A percentile compares a stretch with the other conserved stretches of the same genome.
phyloP scores from a whole-genome alignment of 2,797 vertebrate genomes.

The Spheniscus humboldti region DNA sequence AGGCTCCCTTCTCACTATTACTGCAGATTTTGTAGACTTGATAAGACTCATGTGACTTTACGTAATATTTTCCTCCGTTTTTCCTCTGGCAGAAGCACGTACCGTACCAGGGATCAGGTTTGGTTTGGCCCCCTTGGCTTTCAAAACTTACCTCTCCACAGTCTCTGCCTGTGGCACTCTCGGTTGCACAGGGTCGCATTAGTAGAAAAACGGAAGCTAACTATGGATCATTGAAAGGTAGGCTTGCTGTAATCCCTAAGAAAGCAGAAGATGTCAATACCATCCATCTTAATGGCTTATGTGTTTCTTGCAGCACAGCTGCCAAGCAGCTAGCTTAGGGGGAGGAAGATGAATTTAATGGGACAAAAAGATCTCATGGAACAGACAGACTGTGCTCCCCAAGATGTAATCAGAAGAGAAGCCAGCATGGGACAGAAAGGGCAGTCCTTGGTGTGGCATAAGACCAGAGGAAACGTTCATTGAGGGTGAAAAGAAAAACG shows the following conservation, averaged over 20 bases:
- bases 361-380: not conserved
- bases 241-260: not conserved
- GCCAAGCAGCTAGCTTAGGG: not conserved
- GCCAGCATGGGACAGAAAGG: not conserved
- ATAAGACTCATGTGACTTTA: not conserved
- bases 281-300: not conserved
- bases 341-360: not conserved
- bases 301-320: not conserved
- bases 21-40: not conserved
- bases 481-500: not conserved
- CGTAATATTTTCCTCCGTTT: not conserved
- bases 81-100: not conserved
- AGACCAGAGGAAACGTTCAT: not conserved
- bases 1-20: not conserved
- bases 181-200: not conserved
- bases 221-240: not conserved
- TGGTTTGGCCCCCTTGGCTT: not conserved
- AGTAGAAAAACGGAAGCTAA: not conserved
- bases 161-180: conserved; percentile 3
- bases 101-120: not conserved
- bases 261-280: conserved; percentile 22
- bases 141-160: not conserved
- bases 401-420: not conserved
- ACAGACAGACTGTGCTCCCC: not conserved
- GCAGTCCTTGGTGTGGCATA: not conserved